These are phyloP conservation scores for Calycopis cecrops DNA, from an alignment of 1,140 invertebrate genomes.

Conservation along the genomic window DNA sequence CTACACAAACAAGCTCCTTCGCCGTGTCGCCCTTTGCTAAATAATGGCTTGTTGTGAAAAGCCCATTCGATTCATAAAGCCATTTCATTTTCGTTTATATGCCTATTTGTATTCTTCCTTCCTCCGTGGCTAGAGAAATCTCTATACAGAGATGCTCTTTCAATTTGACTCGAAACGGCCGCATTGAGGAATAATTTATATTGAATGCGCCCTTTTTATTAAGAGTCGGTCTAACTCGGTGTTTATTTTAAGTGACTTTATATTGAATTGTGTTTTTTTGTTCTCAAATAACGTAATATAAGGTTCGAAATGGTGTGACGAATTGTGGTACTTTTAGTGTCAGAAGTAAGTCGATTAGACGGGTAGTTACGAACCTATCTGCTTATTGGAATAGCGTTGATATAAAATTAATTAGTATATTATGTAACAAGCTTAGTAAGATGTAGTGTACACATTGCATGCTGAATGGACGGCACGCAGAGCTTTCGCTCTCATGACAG, in stretches of 20 bases:
- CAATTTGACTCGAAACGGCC: slow-evolving; percentile 65
- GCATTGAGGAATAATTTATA: slow-evolving; percentile 63
- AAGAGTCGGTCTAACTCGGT: slow-evolving; percentile 22
- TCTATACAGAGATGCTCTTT: slow-evolving; percentile 60
- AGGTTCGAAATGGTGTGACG: neutral
- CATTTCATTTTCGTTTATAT: slow-evolving; percentile 66
- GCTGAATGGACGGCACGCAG: too few species aligned
- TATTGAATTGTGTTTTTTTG: slow-evolving; percentile 1
- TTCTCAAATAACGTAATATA: neutral
- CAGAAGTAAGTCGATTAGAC: slow-evolving; percentile 2
- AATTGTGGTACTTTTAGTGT: neutral
- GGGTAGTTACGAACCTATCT: neutral
- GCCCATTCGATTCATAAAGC: slow-evolving; percentile 53
- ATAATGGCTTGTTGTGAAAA: slow-evolving; percentile 37
- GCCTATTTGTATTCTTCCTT: slow-evolving; percentile 65
- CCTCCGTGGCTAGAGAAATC: slow-evolving; percentile 57
- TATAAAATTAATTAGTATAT: too few species aligned
- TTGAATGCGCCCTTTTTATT: slow-evolving; percentile 51
- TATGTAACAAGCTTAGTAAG: too few species aligned
- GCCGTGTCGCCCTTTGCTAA: slow-evolving; percentile 16
- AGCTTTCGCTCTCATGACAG: too few species aligned
- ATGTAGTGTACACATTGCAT: too few species aligned
- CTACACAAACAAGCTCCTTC: neutral
- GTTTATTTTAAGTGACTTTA: slow-evolving; percentile 2
- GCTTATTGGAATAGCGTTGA: too few species aligned